A percentile compares a stretch with the other conserved stretches of the same genome.
These are phyloP conservation scores for Macropodus opercularis DNA, from an alignment of 2,797 vertebrate species.

Conservation along the genomic window DNA sequence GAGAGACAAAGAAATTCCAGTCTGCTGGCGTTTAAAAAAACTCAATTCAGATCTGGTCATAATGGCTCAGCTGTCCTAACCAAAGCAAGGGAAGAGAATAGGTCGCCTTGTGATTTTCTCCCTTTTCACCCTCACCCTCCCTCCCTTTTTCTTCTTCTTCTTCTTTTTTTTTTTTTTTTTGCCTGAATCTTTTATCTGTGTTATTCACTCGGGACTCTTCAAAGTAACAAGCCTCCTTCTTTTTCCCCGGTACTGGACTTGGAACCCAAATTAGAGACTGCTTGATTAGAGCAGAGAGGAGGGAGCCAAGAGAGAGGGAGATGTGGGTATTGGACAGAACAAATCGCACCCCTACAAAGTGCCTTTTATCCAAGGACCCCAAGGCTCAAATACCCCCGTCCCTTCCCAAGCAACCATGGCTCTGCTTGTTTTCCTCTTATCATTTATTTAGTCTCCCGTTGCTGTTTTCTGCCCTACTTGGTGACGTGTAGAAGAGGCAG, in stretches of 20 bases:
- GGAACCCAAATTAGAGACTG: conserved; percentile 94
- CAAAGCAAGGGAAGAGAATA: conserved; percentile 95
- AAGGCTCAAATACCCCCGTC: conserved; percentile 79
- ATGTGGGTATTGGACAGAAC: conserved; percentile 88
- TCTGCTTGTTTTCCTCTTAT: conserved; percentile 84
- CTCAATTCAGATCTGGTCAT: conserved; percentile 93
- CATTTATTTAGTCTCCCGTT: conserved; percentile 86
- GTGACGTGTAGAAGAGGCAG: conserved; percentile 89
- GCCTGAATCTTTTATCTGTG: conserved; percentile 97
- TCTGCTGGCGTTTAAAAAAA: conserved; percentile 87
- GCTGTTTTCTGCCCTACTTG: conserved; percentile 91
- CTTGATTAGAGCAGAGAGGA: conserved; percentile 84
- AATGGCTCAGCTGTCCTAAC: conserved; percentile 98
- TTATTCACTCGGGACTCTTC: conserved; percentile 95
- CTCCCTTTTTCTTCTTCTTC: conserved; percentile 77
- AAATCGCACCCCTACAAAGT: conserved; percentile 92
- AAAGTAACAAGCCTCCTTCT: conserved; percentile 94
- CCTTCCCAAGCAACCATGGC: conserved; percentile 86
- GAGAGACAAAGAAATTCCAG: conserved; percentile 94
- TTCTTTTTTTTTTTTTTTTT: no score
- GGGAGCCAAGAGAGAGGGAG: conserved; percentile 77
- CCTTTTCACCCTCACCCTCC: conserved; percentile 74
- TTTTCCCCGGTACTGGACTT: conserved; percentile 90
- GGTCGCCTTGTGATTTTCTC: conserved; percentile 93
- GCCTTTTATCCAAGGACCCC: conserved; percentile 92